Evolutionary conservation across 2,113 vertebrate species (phyloP).

Genomic region (Crotalus horridus): DNA sequence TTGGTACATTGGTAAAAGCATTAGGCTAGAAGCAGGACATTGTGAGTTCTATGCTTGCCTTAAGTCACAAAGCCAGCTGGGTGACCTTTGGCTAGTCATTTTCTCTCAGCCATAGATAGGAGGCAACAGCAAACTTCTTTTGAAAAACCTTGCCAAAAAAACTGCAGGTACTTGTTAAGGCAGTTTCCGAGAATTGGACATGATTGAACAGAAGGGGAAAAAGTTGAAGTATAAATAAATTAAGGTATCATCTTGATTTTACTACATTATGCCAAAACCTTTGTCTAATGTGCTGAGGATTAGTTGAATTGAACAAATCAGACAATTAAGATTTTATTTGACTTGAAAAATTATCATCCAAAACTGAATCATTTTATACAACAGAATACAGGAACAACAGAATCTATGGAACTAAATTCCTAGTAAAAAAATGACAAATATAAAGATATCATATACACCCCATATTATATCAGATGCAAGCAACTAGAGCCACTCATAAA

Average conservation of each 20-base stretch:
- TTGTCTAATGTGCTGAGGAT: background rate
- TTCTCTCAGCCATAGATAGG: background rate
- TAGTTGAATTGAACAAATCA: background rate
- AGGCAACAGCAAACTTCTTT: background rate
- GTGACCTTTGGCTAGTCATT: background rate
- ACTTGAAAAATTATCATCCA: background rate
- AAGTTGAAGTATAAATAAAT: background rate
- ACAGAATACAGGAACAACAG: background rate
- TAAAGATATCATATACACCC: background rate
- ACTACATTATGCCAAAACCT: background rate
- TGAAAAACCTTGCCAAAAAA: background rate
- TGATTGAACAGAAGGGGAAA: background rate
- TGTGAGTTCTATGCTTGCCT: background rate
- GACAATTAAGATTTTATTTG: background rate
- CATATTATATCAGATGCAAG: background rate
- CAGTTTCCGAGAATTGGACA: background rate
- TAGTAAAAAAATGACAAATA: background rate
- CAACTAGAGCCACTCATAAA: background rate
- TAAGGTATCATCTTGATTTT: background rate
- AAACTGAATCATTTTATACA: background rate
- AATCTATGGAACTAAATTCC: background rate
- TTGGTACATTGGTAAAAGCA: background rate
- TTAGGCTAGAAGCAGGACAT: background rate
- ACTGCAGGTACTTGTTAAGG: background rate
- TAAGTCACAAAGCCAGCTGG: background rate